These are phyloP conservation scores for Cephus pulcher DNA, from an alignment of 2,888 invertebrate species.

Conservation along the genomic window DNA sequence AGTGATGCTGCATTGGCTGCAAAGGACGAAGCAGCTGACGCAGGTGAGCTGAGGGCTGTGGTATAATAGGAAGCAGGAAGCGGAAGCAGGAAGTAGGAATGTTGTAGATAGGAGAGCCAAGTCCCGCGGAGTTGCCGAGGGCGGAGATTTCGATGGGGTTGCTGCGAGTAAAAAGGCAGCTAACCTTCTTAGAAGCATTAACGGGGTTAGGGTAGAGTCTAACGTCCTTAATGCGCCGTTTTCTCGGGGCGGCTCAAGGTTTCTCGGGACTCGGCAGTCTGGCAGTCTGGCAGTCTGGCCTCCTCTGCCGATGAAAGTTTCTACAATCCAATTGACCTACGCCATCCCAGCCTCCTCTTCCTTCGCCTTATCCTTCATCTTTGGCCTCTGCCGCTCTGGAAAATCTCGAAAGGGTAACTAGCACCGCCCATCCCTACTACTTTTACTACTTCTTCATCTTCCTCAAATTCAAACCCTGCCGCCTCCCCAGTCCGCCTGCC, in stretches of 20 bases:
- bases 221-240: slow-evolving; percentile 54
- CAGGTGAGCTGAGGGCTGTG: too few species aligned
- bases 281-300: not conserved
- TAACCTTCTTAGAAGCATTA: slow-evolving; percentile 52
- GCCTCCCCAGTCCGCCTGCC: not conserved
- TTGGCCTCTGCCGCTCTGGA: slow-evolving; percentile 15
- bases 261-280: slow-evolving; percentile 27
- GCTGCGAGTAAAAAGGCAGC: slow-evolving; percentile 28
- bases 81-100: too few species aligned
- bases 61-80: too few species aligned
- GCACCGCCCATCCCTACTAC: not conserved
- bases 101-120: too few species aligned
- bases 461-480: too few species aligned
- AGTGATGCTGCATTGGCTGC: too few species aligned
- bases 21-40: too few species aligned
- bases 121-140: too few species aligned
- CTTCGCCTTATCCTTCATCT: slow-evolving; percentile 12
- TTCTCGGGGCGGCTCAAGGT: slow-evolving; percentile 36
- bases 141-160: too few species aligned
- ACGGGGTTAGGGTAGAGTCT: slow-evolving; percentile 41
- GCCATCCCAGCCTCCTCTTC: slow-evolving; percentile 14
- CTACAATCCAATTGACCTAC: slow-evolving; percentile 52
- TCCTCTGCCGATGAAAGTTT: slow-evolving; percentile 42
- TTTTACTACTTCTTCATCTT: not conserved
- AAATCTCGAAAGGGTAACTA: not conserved